These are phyloP conservation scores for Diabrotica virgifera DNA, from an alignment of 1,140 invertebrate species.

Conservation along the genomic window DNA sequence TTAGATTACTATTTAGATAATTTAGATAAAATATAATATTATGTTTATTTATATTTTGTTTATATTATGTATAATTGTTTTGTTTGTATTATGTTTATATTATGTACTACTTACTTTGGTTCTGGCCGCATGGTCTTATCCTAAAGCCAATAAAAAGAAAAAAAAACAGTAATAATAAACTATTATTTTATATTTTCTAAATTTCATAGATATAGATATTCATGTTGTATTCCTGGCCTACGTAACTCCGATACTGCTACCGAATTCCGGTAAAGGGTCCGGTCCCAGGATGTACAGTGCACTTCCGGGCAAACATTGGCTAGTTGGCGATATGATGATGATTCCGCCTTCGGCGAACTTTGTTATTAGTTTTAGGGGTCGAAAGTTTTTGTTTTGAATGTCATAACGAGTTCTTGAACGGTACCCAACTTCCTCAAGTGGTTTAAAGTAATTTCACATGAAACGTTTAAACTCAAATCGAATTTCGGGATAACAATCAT, in stretches of 20 bases:
- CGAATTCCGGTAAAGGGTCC: not conserved
- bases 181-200: too few species aligned
- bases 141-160: too few species aligned
- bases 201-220: too few species aligned
- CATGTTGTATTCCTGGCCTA: not conserved
- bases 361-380: not conserved
- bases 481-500: too few species aligned
- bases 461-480: not conserved
- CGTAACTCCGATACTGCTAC: not conserved
- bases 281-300: not conserved
- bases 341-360: slow-evolving; percentile 1
- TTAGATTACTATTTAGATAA: too few species aligned
- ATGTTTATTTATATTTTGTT: too few species aligned
- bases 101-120: too few species aligned
- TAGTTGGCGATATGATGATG: slow-evolving; percentile 1
- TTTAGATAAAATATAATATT: too few species aligned
- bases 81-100: too few species aligned
- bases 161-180: too few species aligned
- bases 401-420: slow-evolving; percentile 1
- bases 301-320: slow-evolving; percentile 1
- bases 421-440: not conserved
- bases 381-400: slow-evolving; percentile 1
- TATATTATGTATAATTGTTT: too few species aligned
- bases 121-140: too few species aligned
- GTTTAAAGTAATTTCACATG: not conserved